phyloP scores from a whole-genome alignment of 2,888 invertebrate species.

The Polydrusus pterygomalis region DNA sequence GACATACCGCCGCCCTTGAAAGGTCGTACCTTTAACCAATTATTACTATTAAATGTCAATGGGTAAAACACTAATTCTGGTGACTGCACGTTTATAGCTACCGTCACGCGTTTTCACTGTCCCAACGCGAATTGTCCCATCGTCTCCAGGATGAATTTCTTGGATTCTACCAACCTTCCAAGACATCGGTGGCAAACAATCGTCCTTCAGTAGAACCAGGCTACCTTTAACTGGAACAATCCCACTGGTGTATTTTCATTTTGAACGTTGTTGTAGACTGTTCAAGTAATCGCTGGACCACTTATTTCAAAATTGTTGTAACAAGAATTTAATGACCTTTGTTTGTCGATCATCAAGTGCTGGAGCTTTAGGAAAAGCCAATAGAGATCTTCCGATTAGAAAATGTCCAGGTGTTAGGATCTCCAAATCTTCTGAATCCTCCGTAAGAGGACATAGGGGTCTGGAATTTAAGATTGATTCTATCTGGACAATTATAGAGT shows the following conservation, averaged over 20 bases:
- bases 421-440: constrained; percentile 57
- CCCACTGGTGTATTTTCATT: constrained; percentile 34
- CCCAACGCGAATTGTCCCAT: constrained; percentile 43
- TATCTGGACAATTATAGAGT: constrained; percentile 61
- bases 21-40: neutral
- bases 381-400: constrained; percentile 55
- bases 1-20: constrained; percentile 27
- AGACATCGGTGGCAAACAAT: no score
- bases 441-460: constrained; percentile 59
- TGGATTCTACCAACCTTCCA: no score
- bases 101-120: constrained; percentile 26
- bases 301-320: constrained; percentile 56
- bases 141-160: constrained; percentile 35
- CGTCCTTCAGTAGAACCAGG: constrained; percentile 46
- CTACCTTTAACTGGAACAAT: constrained; percentile 7
- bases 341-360: constrained; percentile 40
- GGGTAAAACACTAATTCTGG: constrained; percentile 24
- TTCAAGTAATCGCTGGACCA: constrained; percentile 58
- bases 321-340: constrained; percentile 42
- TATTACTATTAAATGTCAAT: neutral
- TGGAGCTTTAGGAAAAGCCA: constrained; percentile 53
- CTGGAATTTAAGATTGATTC: constrained; percentile 63
- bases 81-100: constrained; percentile 4
- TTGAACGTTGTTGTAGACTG: constrained; percentile 52
- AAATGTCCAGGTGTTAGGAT: constrained; percentile 61